Percentiles rank a stretch among this genome's conserved stretches.
phyloP scores from a whole-genome alignment of 2,888 invertebrate species.

The Resseliella maxima region DNA sequence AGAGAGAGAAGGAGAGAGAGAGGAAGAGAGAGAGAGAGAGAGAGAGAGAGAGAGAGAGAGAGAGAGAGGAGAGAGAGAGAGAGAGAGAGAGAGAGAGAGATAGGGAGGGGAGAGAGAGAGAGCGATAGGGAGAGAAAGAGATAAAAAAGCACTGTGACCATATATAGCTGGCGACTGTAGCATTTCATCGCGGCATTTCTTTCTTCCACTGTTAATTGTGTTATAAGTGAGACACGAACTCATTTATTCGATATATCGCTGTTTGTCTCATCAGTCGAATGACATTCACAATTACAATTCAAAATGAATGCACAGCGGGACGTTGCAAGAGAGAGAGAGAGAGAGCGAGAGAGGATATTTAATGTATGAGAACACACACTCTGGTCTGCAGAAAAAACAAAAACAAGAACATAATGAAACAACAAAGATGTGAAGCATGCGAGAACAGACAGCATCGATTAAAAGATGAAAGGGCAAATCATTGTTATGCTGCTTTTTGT shows the following conservation, averaged over 20 bases:
- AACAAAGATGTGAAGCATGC: background rate
- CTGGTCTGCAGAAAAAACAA: too few relatives aligned
- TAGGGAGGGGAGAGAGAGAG: too few relatives aligned
- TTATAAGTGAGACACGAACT: background rate
- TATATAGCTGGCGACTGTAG: too few relatives aligned
- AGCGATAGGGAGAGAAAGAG: too few relatives aligned
- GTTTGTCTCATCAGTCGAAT: background rate
- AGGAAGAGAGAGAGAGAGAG: too few relatives aligned
- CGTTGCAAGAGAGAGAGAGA: background rate
- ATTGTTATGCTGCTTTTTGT: background rate
- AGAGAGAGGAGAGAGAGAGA: too few relatives aligned
- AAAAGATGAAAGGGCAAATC: slow-evolving; percentile 15
- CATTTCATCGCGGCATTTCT: background rate
- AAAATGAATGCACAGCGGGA: background rate
- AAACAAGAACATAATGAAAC: background rate
- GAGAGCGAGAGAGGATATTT: background rate
- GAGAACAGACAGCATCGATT: background rate
- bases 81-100: too few relatives aligned
- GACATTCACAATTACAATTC: background rate
- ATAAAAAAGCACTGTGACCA: too few relatives aligned
- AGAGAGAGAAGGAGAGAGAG: too few relatives aligned
- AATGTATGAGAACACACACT: background rate
- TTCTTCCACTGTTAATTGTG: background rate
- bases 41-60: too few relatives aligned
- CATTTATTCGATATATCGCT: background rate